Percentiles rank a stretch among this genome's conserved stretches.
These are phyloP conservation scores for Psilanteris sp. DNA, from an alignment of 1,140 invertebrate genomes.

Conservation along the genomic window DNA sequence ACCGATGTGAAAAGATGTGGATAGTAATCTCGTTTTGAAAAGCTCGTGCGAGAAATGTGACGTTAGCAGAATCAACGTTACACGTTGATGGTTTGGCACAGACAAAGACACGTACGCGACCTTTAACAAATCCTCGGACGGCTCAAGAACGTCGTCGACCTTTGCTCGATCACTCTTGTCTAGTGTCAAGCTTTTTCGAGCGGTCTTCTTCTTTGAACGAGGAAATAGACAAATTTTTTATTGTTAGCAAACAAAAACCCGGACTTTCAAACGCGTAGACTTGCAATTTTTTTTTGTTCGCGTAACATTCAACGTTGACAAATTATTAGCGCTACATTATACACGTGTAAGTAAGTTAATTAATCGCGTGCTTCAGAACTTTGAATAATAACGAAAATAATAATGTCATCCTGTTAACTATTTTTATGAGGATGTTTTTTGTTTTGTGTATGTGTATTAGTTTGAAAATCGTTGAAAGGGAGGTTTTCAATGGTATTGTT, in stretches of 20 bases:
- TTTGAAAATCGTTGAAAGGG: too few species aligned
- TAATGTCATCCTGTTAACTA: too few species aligned
- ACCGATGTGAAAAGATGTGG: background rate
- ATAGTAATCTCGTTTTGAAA: conserved; percentile 11
- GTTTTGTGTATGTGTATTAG: too few species aligned
- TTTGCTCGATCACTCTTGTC: conserved; percentile 42
- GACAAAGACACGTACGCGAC: conserved; percentile 31
- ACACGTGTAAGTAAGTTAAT: too few species aligned
- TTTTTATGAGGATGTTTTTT: too few species aligned
- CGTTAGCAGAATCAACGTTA: conserved; percentile 22
- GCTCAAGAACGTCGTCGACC: conserved; percentile 39
- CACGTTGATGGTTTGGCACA: conserved; percentile 16
- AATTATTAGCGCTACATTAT: conserved; percentile 18
- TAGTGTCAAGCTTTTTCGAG: conserved; percentile 28
- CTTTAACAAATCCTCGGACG: conserved; percentile 37
- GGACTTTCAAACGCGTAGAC: background rate
- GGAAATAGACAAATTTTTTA: conserved; percentile 43
- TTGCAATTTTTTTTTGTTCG: conserved; percentile 5
- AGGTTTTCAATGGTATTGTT: too few species aligned
- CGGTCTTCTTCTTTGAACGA: conserved; percentile 22
- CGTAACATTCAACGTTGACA: conserved; percentile 7
- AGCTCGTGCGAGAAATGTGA: conserved; percentile 18
- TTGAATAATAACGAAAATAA: too few species aligned
- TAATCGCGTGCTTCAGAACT: too few species aligned
- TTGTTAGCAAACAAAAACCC: conserved; percentile 21